Base-by-base conservation (phyloP, 2,113 vertebrate genomes). In the Microtus montanus region DNA sequence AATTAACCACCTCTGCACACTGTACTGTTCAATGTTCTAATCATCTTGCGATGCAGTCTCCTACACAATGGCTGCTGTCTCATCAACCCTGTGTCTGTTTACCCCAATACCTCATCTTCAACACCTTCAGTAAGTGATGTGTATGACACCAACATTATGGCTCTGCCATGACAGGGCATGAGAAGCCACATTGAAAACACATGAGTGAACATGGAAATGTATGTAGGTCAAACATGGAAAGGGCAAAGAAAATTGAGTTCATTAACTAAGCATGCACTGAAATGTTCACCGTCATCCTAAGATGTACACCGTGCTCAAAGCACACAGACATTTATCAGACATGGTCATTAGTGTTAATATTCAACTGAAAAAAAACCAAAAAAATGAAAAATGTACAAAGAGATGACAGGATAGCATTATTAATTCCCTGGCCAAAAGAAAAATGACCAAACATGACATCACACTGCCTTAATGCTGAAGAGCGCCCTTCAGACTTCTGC, bases 391-490 rank as follows among this genome's bases (percentile, higher is more conserved):
- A 92, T 89, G 68, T 96, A 96, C 97, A 98, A 97, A 14, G 30
- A 92, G 15, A 64, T 75, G 91, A 97, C 92, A 78, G 33, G 98
- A 93, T 95, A 92, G 75, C 68, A 63, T 96, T 92, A 90, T 97
- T 70, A 91, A 95, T 83, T 90, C 89, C 94, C 97, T 96, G 90
- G 92, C 74, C 74, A 87, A 98, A 97, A 96, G 94, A 96, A 87
- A 95, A 93, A 66, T 96, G 96, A 97, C 54, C 64, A 96, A 89
- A n/a, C 88, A 96, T 89, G 91, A 71, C 71, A 89, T 70, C 82
- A 93, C 92, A 97, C 97, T 98, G 98, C 98, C 98, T 98, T 97
- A 97, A 93, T 96, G 97, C 64, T 97, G 96, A 98, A 96, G 47
- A 91, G 58, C 78, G 95, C 97, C 97, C 97, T 96, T 97, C 96